These are phyloP conservation scores for Calidris pygmaea DNA, from an alignment of 2,113 vertebrate genomes.

Conservation along the genomic window DNA sequence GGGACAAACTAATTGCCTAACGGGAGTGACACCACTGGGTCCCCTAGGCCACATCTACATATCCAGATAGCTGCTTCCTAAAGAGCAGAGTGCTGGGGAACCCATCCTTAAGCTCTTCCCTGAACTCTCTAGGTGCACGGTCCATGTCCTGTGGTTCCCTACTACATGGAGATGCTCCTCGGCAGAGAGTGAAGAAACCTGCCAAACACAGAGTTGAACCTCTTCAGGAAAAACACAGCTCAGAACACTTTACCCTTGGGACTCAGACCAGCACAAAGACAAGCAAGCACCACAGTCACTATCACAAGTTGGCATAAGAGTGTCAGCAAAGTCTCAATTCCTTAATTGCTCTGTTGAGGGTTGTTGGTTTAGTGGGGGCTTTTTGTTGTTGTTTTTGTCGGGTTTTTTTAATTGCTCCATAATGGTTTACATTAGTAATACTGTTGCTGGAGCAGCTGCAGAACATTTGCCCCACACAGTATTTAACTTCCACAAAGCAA, in stretches of 20 bases:
- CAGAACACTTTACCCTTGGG: not conserved
- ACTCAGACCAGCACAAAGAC: not conserved
- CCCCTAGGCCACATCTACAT: not conserved
- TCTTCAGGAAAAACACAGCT: not conserved
- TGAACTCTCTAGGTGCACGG: not conserved
- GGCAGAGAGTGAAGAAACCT: not conserved
- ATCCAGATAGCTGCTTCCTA: not conserved
- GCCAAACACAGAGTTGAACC: not conserved
- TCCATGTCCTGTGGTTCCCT: not conserved
- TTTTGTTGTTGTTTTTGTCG: not conserved
- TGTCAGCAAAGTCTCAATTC: not conserved
- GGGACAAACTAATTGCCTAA: not conserved
- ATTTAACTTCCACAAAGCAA: not conserved
- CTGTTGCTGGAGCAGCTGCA: not conserved
- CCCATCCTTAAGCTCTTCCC: not conserved
- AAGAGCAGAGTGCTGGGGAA: not conserved
- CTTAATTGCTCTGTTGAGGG: not conserved
- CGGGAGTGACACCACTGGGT: not conserved
- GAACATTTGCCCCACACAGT: not conserved
- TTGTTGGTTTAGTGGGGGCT: not conserved
- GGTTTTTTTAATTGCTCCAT: not conserved
- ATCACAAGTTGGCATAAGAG: not conserved
- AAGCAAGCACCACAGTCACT: accelerated
- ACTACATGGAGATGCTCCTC: not conserved
- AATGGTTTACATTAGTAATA: not conserved